Conservation (phyloP, 2,113 vertebrate species). For the Ammospiza caudacuta region DNA sequence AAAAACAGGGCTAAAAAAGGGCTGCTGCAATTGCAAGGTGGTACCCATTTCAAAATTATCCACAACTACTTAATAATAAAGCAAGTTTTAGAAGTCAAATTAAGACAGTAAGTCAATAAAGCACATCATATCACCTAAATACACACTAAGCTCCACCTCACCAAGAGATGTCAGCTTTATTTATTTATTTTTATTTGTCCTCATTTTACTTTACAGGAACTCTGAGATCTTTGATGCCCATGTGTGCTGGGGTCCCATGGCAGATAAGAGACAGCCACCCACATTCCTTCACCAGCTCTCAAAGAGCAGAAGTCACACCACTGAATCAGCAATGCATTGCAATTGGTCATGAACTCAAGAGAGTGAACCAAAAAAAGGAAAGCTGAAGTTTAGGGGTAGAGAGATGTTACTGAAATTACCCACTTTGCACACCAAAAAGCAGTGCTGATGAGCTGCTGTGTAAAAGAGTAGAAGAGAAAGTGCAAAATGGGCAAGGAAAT, state of each 20-base stretch:
- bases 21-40: not conserved
- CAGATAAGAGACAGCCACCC: not conserved
- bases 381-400: not conserved
- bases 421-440: not conserved
- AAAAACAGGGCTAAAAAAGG: not conserved
- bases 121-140: not conserved
- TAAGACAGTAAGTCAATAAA: slow-evolving; percentile 1
- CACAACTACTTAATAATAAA: not conserved
- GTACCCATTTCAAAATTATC: not conserved
- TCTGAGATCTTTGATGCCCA: not conserved
- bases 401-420: not conserved
- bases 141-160: not conserved
- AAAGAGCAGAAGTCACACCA: not conserved
- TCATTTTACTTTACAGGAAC: not conserved
- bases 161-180: not conserved
- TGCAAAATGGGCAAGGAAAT: not conserved
- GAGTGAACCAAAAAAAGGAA: not conserved
- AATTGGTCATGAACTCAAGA: not conserved
- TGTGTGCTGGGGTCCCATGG: not conserved
- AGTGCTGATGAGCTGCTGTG: not conserved
- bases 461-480: not conserved
- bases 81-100: not conserved
- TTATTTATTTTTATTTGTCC: not conserved
- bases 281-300: not conserved
- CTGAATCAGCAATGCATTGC: not conserved